Base-by-base conservation (phyloP, 1,140 invertebrate genomes). In the Drosophila ananassae region DNA sequence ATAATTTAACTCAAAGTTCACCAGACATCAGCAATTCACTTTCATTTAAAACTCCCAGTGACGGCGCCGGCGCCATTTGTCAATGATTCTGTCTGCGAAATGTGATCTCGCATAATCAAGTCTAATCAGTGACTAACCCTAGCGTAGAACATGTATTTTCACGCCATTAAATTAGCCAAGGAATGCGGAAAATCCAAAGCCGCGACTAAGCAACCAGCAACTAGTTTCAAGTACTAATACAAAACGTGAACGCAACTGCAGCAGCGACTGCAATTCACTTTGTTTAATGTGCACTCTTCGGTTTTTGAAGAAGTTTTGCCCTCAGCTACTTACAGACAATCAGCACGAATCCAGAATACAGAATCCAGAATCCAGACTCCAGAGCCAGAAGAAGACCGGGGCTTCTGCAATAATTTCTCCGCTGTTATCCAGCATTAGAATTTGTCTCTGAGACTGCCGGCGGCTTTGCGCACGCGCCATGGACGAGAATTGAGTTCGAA, bases 241-340 rank as follows among this genome's bases (percentile, higher is more conserved):
- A 73, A 74, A 77, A 69, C 59, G 73, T 66, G 61, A 71, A 71
- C 56, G 67, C 67, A 39, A 57, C 66, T 69, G 66, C 77, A 61
- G 46, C 61, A 22, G 34, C 37, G 25, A 50, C 71, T 66, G 54
- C 72, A 66, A 74, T 77, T 76, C 63, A 67, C 73, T 76, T 71
- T 77, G 57, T 77, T 69, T 63, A 77, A 77, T 77, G 57, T 56
- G 47, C 63, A 68, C 44, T 68, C 55, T 76, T 60, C 52, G 55
- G 57, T 57, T 74, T 74, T 68, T 58, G 37, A 44, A 64, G 41
- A 72, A 80, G 73, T 80, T 72, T 73, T 81, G 82, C 82, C 83
- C 82, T 89, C 83, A 85, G 82, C 82, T 85, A 85, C 78, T 85
- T 89, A 89, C 79, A 75, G 83, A 89, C 82, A 85, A 85, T 85